Evolutionary conservation across 2,113 vertebrate genomes (phyloP).

Genomic region (Apeltes quadracus): DNA sequence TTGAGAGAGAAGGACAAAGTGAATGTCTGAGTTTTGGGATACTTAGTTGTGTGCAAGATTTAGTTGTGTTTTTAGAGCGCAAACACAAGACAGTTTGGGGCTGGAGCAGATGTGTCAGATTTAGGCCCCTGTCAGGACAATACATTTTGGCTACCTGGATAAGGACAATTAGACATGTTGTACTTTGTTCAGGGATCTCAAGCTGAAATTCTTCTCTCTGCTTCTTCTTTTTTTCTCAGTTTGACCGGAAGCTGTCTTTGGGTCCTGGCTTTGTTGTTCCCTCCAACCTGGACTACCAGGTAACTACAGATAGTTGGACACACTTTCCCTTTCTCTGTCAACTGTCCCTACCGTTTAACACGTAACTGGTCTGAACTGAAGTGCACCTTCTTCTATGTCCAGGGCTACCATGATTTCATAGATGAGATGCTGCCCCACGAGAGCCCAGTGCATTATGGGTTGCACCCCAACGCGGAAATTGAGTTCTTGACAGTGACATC

Average conservation of each 20-base stretch:
- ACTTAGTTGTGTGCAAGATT: neutral
- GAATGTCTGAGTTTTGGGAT: neutral
- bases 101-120: neutral
- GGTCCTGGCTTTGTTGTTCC: slow-evolving; percentile 80
- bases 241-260: slow-evolving; percentile 80
- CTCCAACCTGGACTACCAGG: slow-evolving; percentile 82
- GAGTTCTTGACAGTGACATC: slow-evolving; percentile 83
- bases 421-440: slow-evolving; percentile 81
- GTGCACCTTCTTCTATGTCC: slow-evolving; percentile 9
- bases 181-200: neutral
- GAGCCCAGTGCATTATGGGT: slow-evolving; percentile 78
- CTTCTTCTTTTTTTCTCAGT: slow-evolving; percentile 56
- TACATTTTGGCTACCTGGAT: neutral
- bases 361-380: neutral
- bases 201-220: slow-evolving; percentile 7
- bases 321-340: neutral
- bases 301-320: slow-evolving; percentile 44
- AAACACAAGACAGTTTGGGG: neutral
- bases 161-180: neutral
- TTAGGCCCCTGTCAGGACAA: neutral
- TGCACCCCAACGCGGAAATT: slow-evolving; percentile 81
- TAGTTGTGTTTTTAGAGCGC: slow-evolving; percentile 10
- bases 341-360: neutral
- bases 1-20: neutral
- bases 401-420: slow-evolving; percentile 81